phyloP scores from a whole-genome alignment of 2,888 invertebrate genomes.

The Limnephilus auricula region DNA sequence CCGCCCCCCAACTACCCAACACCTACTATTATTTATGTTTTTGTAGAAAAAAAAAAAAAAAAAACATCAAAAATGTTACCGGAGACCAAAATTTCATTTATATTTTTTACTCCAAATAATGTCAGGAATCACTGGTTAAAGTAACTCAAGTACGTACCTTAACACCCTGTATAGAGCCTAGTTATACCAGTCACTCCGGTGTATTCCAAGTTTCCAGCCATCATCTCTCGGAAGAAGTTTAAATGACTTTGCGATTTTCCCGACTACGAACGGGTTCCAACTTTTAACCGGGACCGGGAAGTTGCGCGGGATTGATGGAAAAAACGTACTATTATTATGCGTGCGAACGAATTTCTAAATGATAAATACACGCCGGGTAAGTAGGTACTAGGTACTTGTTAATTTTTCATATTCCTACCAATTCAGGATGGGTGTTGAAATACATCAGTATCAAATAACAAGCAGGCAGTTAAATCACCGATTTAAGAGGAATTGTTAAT shows the following conservation, averaged over 20 bases:
- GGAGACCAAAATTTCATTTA: too few relatives aligned
- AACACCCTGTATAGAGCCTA: neutral
- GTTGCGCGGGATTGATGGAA: conserved; percentile 43
- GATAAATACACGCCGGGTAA: neutral
- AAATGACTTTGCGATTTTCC: conserved; percentile 63
- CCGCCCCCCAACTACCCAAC: too few relatives aligned
- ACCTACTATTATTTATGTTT: too few relatives aligned
- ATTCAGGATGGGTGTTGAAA: neutral
- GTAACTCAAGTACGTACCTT: too few relatives aligned
- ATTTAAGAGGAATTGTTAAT: neutral
- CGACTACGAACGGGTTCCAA: conserved; percentile 43
- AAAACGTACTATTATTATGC: conserved; percentile 6
- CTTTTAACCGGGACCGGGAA: conserved; percentile 42
- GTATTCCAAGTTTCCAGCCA: conserved; percentile 37
- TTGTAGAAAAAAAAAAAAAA: too few relatives aligned
- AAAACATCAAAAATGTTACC: too few relatives aligned
- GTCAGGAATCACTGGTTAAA: too few relatives aligned
- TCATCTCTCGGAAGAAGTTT: conserved; percentile 59
- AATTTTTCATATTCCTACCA: neutral
- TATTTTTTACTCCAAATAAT: too few relatives aligned
- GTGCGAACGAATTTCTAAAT: neutral
- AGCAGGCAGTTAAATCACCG: neutral
- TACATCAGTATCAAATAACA: neutral
- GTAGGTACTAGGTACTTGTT: too few relatives aligned
- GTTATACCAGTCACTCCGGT: neutral